Percentiles rank a stretch among this genome's conserved stretches.
phyloP scores from a whole-genome alignment of 2,888 invertebrate species.

The Chymomyza amoena region DNA sequence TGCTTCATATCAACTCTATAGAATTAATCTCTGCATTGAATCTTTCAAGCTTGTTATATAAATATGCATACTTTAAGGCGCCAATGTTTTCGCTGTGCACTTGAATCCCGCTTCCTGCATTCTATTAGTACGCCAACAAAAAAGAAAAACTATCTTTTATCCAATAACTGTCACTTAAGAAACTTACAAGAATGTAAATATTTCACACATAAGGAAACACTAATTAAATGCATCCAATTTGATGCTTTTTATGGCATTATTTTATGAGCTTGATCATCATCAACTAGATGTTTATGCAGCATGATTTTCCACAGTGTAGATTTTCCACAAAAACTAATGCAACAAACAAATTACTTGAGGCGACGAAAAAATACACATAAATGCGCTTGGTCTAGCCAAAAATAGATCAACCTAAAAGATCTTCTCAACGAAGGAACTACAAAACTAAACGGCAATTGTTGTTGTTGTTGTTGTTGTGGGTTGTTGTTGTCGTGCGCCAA shows the following conservation, averaged over 20 bases:
- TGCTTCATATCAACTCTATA: too few relatives aligned
- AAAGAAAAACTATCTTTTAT: neutral
- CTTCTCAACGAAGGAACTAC: constrained; percentile 23
- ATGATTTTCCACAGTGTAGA: constrained; percentile 25
- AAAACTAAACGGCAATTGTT: constrained; percentile 37
- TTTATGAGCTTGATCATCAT: neutral
- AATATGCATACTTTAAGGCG: neutral
- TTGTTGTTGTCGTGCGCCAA: constrained; percentile 68
- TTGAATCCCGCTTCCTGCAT: neutral
- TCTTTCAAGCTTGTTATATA: too few relatives aligned
- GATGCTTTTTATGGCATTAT: neutral
- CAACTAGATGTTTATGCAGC: neutral
- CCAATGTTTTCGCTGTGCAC: neutral
- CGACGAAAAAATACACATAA: constrained; percentile 54
- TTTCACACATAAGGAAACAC: neutral
- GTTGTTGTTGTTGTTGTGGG: constrained; percentile 1
- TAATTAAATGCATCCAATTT: neutral
- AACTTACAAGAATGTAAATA: neutral
- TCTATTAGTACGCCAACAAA: neutral
- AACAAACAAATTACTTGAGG: constrained; percentile 69
- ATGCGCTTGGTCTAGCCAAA: constrained; percentile 45
- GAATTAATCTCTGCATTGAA: too few relatives aligned
- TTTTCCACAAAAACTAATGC: constrained; percentile 54
- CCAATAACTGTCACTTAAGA: neutral
- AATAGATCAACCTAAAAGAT: constrained; percentile 65